Evolutionary conservation across 1,140 invertebrate species (phyloP), one percentile per base, ranked within the genome.

Genomic region (Drosophila pectinifera): DNA sequence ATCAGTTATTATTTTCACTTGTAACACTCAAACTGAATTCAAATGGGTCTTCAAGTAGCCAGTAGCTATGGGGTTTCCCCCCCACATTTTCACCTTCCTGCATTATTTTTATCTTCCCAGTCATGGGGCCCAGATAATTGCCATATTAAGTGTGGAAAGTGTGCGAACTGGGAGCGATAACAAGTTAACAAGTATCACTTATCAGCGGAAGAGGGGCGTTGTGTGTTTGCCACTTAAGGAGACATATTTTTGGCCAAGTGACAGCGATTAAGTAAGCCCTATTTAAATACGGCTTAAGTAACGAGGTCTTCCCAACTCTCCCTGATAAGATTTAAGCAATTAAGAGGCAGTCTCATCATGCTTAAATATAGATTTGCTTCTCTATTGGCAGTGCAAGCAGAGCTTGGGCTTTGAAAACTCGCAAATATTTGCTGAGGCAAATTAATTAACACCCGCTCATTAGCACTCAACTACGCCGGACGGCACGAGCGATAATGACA

Each of bases 391-490:
- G 0, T 67, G 64, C 48, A 69, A 34, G 5, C 8, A 38, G 36
- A 31, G 45, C 43, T 36, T 53, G 24, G 36, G 36, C 34, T 49
- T 64, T 68, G 22, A n/a, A 34, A n/a, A n/a, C n/a, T 39, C 10
- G 45, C 51, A 67, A 75, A 75, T 18, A 67, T 73, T 76, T 76
- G 75, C 36, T 49, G 59, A 70, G 65, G 62, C 53, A 85, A 86
- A 83, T 88, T 82, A 82, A 86, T 88, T 88, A 67, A 79, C 83
- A 79, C 75, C 78, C 64, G 75, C 75, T 75, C 59, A 82, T 84
- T 85, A 80, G 69, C 83, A 88, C 69, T 79, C 68, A 57, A 57
- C 56, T 62, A 22, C 28, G 39, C 45, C 55, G 39, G 26, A 10
- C 11, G 48, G 28, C 65, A 64, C 51, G 58, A 54, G 46, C 42